Evolutionary conservation across 2,797 vertebrate species (phyloP).

Genomic region (Tokudaia muenninki): DNA sequence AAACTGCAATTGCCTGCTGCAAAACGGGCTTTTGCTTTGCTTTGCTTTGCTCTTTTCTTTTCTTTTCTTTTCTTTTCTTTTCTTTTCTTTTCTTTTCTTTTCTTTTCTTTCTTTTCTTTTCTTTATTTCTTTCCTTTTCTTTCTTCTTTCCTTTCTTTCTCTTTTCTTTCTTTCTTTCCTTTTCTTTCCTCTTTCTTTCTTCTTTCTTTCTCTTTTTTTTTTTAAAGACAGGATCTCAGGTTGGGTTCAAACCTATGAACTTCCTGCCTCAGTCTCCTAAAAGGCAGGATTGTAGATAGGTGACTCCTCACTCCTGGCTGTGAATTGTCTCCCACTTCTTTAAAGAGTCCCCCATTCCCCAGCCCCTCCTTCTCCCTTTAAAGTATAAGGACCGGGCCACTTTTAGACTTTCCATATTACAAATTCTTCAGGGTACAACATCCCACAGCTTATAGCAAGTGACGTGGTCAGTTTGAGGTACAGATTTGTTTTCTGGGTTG

Average conservation of each 20-base stretch:
- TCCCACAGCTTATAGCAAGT: neutral
- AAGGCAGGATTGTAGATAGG: neutral
- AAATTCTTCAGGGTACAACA: neutral
- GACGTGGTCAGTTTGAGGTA: neutral
- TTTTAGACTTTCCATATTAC: neutral
- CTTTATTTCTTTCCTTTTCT: too few relatives aligned
- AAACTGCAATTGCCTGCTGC: neutral
- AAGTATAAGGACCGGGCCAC: neutral
- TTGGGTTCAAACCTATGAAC: neutral
- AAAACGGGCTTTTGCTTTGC: neutral
- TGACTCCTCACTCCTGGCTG: neutral
- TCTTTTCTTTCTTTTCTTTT: neutral
- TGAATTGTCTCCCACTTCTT: neutral
- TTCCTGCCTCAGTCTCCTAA: neutral
- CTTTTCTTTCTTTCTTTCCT: too few relatives aligned
- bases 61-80: too few relatives aligned
- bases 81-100: fast-evolving
- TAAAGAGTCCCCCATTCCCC: neutral
- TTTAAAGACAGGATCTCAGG: neutral
- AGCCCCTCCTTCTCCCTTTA: neutral
- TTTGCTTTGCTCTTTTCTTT: neutral
- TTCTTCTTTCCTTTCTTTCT: too few relatives aligned
- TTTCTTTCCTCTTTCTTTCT: too few relatives aligned
- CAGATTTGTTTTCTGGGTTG: neutral
- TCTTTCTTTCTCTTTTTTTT: neutral